Base-by-base conservation (phyloP, 2,888 invertebrate species). In the Punctoribates punctum region DNA sequence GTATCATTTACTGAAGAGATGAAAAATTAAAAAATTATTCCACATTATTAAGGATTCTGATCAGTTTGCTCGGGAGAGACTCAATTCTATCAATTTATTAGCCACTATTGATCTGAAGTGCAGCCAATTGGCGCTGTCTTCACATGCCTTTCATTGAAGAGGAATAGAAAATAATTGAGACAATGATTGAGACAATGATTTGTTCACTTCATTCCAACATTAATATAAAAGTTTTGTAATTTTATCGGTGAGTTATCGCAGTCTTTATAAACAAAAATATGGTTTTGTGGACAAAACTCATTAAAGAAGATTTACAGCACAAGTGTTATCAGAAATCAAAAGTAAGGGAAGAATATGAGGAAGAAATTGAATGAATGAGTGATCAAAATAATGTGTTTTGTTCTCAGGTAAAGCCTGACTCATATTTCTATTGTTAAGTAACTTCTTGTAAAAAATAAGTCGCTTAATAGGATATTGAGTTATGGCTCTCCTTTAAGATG, bases 351-450 rank as follows among this genome's bases (percentile, higher is more conserved):
- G 20, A 5, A 27, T 38, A 34, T 38, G 20, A 20, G 17, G 70
- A 38, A 46, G 34, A 17, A 25, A 65, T 29, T 15, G 34, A 46
- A 70, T 70, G 34, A 25, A 65, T 65, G 34, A 17, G 62, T 34
- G 62, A 34, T 65, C 34, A 65, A 65, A 65, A 65, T 17, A 65
- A 65, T 65, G 62, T 29, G 34, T 48, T 34, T 34, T 29, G 17
- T 65, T 34, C n/a, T 65, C 34, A 65, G 62, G 62, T 65, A 60
- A 27, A 13, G 5, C 34, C 9, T 60, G 6, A 60, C 60, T 60
- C 60, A 60, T 67, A 20, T 67, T 38, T 67, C 34, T 67, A 46
- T 70, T 42, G 70, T 46, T 70, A n/a, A 70, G n/a, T 70, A 67
- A 67, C 34, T 70, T 46, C 13, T 38, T 67, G 6, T 34, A 20